phyloP scores from a whole-genome alignment of 92 coral and sea anemone genomes.

The Bergia puertoricense region DNA sequence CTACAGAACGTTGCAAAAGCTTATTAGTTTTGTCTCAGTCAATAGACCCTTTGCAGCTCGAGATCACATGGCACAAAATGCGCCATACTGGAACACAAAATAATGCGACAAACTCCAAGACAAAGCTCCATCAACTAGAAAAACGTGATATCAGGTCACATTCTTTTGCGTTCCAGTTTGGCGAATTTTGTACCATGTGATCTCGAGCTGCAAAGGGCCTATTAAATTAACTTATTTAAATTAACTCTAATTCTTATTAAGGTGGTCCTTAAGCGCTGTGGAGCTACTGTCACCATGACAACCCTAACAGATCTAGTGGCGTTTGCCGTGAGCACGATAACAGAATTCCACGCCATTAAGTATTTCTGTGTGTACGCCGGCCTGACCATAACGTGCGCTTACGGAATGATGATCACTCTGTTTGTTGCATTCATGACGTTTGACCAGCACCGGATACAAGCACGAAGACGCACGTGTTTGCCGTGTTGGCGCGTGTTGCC shows the following conservation, averaged over 20 bases:
- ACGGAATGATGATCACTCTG: slow-evolving; percentile 50
- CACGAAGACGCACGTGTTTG: slow-evolving; percentile 50
- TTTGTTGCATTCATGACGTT: slow-evolving; percentile 52
- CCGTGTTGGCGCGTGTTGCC: slow-evolving; percentile 43
- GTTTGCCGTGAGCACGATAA: slow-evolving; percentile 59
- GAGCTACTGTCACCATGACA: slow-evolving; percentile 66
- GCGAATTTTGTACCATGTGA: not conserved
- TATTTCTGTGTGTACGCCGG: slow-evolving; percentile 61
- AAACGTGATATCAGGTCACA: too few relatives aligned
- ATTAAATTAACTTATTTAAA: too few relatives aligned
- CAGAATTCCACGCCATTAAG: slow-evolving; percentile 56
- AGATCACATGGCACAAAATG: too few relatives aligned
- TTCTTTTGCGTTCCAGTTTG: too few relatives aligned
- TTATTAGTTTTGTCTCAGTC: too few relatives aligned
- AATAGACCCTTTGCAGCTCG: too few relatives aligned
- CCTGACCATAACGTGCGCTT: slow-evolving; percentile 53
- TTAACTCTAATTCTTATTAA: not conserved
- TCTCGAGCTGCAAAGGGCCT: not conserved
- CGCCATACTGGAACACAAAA: too few relatives aligned
- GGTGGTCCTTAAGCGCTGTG: slow-evolving; percentile 40
- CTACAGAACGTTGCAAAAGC: too few relatives aligned
- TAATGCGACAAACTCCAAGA: too few relatives aligned
- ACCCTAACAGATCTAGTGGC: slow-evolving; percentile 59
- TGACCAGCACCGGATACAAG: slow-evolving; percentile 56
- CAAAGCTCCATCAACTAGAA: too few relatives aligned